Percentiles rank a stretch among this genome's conserved stretches.
Conservation (phyloP, 1,140 invertebrate species). For the Dendrolimus punctatus region DNA sequence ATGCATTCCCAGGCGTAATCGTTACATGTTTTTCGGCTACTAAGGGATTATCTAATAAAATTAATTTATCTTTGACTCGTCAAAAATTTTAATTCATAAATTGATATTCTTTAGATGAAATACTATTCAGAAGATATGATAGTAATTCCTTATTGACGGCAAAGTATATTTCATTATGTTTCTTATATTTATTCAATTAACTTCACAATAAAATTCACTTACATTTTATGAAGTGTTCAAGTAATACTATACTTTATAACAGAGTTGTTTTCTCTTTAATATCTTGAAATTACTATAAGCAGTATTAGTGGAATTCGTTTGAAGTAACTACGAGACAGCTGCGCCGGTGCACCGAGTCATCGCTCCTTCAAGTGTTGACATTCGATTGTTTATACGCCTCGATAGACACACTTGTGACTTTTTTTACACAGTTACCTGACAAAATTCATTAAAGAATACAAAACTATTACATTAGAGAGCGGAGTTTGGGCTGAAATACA, state of each 20-base stretch:
- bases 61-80: constrained; percentile 16
- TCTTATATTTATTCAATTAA: no score
- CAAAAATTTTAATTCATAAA: constrained; percentile 16
- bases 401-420: constrained; percentile 32
- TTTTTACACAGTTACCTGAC: constrained; percentile 42
- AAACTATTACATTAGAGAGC: constrained; percentile 16
- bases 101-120: constrained; percentile 13
- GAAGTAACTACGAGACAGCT: constrained; percentile 24
- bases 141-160: not conserved
- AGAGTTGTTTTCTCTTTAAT: not conserved
- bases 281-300: not conserved
- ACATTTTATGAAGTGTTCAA: no score
- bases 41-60: constrained; percentile 12
- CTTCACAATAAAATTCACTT: not conserved
- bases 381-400: constrained; percentile 55
- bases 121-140: not conserved
- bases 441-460: constrained; percentile 44
- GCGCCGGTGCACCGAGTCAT: constrained; percentile 50
- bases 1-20: constrained; percentile 15
- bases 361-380: constrained; percentile 63
- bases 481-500: not conserved
- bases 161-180: not conserved
- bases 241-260: no score
- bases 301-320: constrained; percentile 21
- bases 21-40: constrained; percentile 17